Evolutionary conservation across 2,797 vertebrate genomes (phyloP), one percentile per base, ranked within the genome.

Genomic region (Chelmon rostratus): DNA sequence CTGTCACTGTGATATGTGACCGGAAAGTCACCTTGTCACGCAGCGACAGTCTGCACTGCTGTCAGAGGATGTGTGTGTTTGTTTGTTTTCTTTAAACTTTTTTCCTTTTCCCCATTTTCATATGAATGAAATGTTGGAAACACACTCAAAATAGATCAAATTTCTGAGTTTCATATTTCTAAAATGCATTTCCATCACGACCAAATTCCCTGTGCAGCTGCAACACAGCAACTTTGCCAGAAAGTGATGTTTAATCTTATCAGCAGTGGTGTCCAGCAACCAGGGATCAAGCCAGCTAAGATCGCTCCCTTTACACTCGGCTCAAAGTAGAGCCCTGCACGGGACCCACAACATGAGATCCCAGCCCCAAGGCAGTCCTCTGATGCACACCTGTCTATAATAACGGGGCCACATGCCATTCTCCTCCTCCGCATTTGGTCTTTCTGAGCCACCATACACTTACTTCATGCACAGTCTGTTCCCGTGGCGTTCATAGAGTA

Each of bases 1-100:
- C 77, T 82, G 88, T 76, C 83, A 56, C 70, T n/a, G 57, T 40
- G 84, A 81, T 52, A 76, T 31, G 71, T 53, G 74, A 64, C 28
- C 64, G 78, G 7, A 3, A 15, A 57, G 74, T 81, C 76, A 68
- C 79, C 54, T 49, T 3, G 37, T 53, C 42, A 57, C 68, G 50
- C 68, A 65, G 44, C 37, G 25, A 68, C 56, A 11, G 44, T 56
- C 23, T 54, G 65, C 63, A 37, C 5, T 25, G 23, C 71, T 12
- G 40, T 13, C 11, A 25, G 40, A 65, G 28, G 49, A 0, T n/a
- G 3, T 44, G 18, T 16, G 25, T 37, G 33, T 44, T 52, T 56
- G 40, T 38, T n/a, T n/a, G n/a, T n/a, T n/a, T n/a, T n/a, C n/a
- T n/a, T n/a, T n/a, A n/a, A n/a, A n/a, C n/a, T n/a, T 40, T 40